Evolutionary conservation across 2,797 vertebrate genomes (phyloP).

Genomic region (Triplophysa bombifrons): DNA sequence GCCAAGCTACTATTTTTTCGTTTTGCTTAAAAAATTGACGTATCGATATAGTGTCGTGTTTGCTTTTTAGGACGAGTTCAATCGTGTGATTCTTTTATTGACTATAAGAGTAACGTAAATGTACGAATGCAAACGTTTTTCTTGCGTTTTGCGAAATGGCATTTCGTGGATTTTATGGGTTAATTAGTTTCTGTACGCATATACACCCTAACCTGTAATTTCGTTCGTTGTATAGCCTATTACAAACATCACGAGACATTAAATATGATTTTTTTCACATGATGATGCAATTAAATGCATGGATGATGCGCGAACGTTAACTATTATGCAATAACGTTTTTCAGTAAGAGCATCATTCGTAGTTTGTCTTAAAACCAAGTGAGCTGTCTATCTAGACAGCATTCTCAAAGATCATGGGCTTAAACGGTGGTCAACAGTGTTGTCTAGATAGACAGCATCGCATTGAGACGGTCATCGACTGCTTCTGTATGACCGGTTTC

Average conservation of each 20-base stretch:
- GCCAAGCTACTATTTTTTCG: not conserved
- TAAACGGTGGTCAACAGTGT: not conserved
- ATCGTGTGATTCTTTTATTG: slow-evolving; percentile 12
- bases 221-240: not conserved
- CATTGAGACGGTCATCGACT: slow-evolving; percentile 8
- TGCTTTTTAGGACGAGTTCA: not conserved
- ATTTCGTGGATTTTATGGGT: not conserved
- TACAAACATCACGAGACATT: not conserved
- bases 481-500: not conserved
- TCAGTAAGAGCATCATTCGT: not conserved
- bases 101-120: not conserved
- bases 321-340: slow-evolving; percentile 3
- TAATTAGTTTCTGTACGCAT: not conserved
- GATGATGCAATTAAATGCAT: not conserved
- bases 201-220: no score
- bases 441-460: not conserved
- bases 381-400: not conserved
- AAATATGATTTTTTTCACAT: not conserved
- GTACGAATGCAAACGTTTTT: not conserved
- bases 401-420: not conserved
- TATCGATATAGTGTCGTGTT: slow-evolving; percentile 19
- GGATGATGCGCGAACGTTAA: slow-evolving; percentile 9
- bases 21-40: slow-evolving; percentile 25
- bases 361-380: not conserved
- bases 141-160: not conserved